Base-by-base conservation (phyloP, 2,888 invertebrate genomes). In the Strigamia crassipes region DNA sequence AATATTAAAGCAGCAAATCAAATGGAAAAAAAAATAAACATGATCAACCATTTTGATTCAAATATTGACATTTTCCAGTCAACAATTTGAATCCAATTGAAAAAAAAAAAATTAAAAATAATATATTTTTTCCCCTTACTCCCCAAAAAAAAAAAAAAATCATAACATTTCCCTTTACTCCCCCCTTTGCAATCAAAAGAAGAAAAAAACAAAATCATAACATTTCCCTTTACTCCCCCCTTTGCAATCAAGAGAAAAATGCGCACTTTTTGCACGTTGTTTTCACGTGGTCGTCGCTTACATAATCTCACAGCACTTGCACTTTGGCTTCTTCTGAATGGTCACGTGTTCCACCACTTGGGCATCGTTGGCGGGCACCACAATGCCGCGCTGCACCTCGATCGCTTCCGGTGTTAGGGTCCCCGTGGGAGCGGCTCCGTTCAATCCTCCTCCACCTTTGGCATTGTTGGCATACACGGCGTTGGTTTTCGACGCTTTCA, bases 261-360 rank as follows among this genome's bases (percentile, higher is more conserved):
- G n/a, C n/a, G n/a, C n/a, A n/a, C n/a, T n/a, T n/a, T n/a, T n/a
- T n/a, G n/a, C n/a, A n/a, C n/a, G n/a, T n/a, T n/a, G n/a, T n/a
- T n/a, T n/a, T n/a, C n/a, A n/a, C n/a, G n/a, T n/a, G n/a, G n/a
- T n/a, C n/a, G 34, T 34, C 6, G 34, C 23, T 78, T 83, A 83
- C 83, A 83, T 83, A 34, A 83, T 79, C 77, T 73, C 94, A 91
- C 96, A 96, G 91, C 96, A 96, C 89, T 94, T 94, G 92, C 96
- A 96, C 91, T 95, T 96, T 89, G 94, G 94, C 90, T 96, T 96
- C 91, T 96, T 96, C 91, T 96, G 96, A 88, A 96, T 92, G 88
- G 94, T 94, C 87, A 96, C 94, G 89, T 94, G 95, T 89, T 96
- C 96, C 85, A 95, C 94, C 85, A 95, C 94, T 89, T 95, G 94